Percentiles rank a stretch among this genome's conserved stretches.
phyloP scores from a whole-genome alignment of 1,140 invertebrate species.

The Drosophila hydei region DNA sequence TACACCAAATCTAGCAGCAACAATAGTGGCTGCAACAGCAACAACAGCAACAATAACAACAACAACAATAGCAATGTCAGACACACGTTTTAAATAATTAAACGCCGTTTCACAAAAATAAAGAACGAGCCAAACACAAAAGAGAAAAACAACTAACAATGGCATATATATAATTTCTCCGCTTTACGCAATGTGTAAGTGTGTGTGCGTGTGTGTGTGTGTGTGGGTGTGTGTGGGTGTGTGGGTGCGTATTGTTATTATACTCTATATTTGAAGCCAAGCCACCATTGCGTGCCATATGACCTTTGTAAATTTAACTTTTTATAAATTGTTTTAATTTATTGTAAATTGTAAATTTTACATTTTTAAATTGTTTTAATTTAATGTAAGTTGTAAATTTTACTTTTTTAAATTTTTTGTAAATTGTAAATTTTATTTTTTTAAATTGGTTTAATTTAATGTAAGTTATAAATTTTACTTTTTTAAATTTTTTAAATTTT shows the following conservation, averaged over 20 bases:
- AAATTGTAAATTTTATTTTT: too few relatives aligned
- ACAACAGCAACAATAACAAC: slow-evolving; percentile 4
- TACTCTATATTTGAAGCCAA: slow-evolving; percentile 16
- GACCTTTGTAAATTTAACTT: too few relatives aligned
- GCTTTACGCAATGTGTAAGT: not conserved
- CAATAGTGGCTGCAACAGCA: not conserved
- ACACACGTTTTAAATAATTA: slow-evolving; percentile 75
- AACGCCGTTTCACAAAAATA: slow-evolving; percentile 28
- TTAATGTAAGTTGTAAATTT: too few relatives aligned
- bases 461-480: too few relatives aligned
- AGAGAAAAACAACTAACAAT: slow-evolving; percentile 37
- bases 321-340: too few relatives aligned
- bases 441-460: too few relatives aligned
- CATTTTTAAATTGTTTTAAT: too few relatives aligned
- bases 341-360: too few relatives aligned
- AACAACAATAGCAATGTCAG: slow-evolving; percentile 25
- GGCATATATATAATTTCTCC: slow-evolving; percentile 47
- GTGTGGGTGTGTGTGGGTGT: slow-evolving; percentile 4
- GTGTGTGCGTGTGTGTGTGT: not conserved
- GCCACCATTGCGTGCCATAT: slow-evolving; percentile 8
- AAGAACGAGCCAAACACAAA: slow-evolving; percentile 18
- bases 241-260: slow-evolving; percentile 12
- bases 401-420: too few relatives aligned
- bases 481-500: too few relatives aligned
- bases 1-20: slow-evolving; percentile 5